Evolutionary conservation across 2,113 vertebrate genomes (phyloP).

Genomic region (Stercorarius parasiticus): DNA sequence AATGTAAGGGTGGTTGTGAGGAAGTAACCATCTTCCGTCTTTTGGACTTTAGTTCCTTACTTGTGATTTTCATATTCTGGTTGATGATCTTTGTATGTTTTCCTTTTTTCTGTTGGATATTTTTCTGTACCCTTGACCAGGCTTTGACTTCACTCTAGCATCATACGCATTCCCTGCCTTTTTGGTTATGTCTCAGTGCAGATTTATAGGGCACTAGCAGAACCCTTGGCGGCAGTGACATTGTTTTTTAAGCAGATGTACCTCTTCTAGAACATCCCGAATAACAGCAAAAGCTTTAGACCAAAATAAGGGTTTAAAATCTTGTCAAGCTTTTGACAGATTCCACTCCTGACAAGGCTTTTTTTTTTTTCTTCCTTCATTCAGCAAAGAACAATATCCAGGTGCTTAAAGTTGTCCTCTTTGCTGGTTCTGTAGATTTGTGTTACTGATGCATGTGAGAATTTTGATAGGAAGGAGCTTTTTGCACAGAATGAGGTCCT

Average conservation of each 20-base stretch:
- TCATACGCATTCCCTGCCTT: not conserved
- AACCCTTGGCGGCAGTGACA: not conserved
- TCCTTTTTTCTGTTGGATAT: not conserved
- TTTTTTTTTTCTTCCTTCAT: not conserved
- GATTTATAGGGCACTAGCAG: not conserved
- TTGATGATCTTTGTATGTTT: not conserved
- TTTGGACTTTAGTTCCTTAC: not conserved
- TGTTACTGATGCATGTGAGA: not conserved
- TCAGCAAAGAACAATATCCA: not conserved
- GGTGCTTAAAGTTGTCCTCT: not conserved
- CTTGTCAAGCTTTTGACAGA: not conserved
- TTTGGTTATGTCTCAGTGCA: not conserved
- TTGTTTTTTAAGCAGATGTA: not conserved
- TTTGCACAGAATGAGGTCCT: not conserved
- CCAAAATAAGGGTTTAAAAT: not conserved
- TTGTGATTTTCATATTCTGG: not conserved
- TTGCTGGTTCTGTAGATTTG: not conserved
- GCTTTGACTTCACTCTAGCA: not conserved
- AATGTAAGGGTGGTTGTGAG: fast-evolving
- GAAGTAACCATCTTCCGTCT: not conserved
- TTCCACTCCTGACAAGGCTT: not conserved
- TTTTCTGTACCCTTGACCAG: not conserved
- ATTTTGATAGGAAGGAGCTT: not conserved
- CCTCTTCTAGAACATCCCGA: not conserved
- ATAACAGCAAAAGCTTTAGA: not conserved